Conservation (phyloP, 2,888 invertebrate genomes). For the Nomada ferruginata region DNA sequence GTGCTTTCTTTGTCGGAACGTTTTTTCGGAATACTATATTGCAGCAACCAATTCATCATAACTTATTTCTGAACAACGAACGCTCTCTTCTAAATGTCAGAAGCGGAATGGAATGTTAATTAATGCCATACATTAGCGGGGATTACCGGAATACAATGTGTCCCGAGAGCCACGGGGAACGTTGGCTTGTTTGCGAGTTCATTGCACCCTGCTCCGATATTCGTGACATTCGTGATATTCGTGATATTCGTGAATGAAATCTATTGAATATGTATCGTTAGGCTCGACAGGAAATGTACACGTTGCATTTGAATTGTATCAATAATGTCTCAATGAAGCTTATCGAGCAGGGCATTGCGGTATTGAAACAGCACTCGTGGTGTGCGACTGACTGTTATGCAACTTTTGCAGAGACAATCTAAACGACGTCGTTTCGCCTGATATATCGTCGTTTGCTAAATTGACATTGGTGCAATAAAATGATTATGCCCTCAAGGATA, state of each 20-base stretch:
- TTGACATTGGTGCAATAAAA: neutral
- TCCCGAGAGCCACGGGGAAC: constrained; percentile 9
- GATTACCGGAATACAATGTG: constrained; percentile 62
- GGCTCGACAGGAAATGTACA: constrained; percentile 4
- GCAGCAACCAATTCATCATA: constrained; percentile 28
- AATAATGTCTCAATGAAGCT: constrained; percentile 47
- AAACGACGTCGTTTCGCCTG: neutral
- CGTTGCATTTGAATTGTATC: constrained; percentile 43
- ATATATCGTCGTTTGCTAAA: neutral
- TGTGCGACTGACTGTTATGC: neutral
- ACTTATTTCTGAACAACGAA: constrained; percentile 49
- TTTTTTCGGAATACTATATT: constrained; percentile 18
- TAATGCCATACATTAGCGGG: constrained; percentile 65
- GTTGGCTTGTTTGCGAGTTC: constrained; percentile 50
- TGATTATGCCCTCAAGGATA: neutral
- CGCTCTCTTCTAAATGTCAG: constrained; percentile 30
- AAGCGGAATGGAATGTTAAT: constrained; percentile 61
- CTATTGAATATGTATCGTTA: constrained; percentile 53
- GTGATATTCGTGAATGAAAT: constrained; percentile 50
- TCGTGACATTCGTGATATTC: constrained; percentile 47
- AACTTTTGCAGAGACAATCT: neutral
- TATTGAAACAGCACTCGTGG: neutral
- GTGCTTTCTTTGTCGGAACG: neutral
- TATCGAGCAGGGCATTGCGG: neutral
- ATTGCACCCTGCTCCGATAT: constrained; percentile 34